Conservation (phyloP, 30 jellyfish, hydroid and myxozoan species). For the Aurelia sp. region DNA sequence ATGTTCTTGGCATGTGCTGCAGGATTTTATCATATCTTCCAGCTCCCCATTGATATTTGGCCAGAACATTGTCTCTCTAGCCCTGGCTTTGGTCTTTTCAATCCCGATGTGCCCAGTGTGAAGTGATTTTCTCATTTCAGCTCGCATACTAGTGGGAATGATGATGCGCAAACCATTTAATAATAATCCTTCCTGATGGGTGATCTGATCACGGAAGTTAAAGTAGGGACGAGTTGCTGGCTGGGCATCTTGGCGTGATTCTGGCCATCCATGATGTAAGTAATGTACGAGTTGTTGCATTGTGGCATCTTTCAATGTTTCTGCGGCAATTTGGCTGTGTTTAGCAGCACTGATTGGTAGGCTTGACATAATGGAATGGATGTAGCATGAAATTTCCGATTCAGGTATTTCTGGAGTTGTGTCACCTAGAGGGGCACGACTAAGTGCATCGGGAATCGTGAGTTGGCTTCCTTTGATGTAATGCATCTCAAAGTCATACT, state of each 20-base stretch:
- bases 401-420: constrained; percentile 46
- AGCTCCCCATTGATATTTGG: constrained; percentile 40
- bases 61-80: constrained; percentile 51
- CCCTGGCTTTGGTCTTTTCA: constrained; percentile 49
- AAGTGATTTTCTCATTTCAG: constrained; percentile 16
- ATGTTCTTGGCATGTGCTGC: constrained; percentile 17
- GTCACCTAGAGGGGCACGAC: constrained; percentile 59
- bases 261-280: no score
- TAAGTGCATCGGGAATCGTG: constrained; percentile 55
- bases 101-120: constrained; percentile 71
- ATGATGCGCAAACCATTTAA: constrained; percentile 41
- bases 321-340: no score
- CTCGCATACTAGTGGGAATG: constrained; percentile 44
- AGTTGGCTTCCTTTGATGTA: constrained; percentile 23
- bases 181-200: constrained; percentile 8
- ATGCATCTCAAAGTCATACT: constrained; percentile 10
- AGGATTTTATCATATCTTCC: constrained; percentile 16
- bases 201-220: no score
- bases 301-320: no score
- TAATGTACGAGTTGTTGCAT: no score
- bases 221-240: no score
- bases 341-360: no score
- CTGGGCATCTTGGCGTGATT: no score
- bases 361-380: not conserved
- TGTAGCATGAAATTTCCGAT: not conserved